phyloP scores from a whole-genome alignment of 2,113 vertebrate genomes.

The Montifringilla adamsi region DNA sequence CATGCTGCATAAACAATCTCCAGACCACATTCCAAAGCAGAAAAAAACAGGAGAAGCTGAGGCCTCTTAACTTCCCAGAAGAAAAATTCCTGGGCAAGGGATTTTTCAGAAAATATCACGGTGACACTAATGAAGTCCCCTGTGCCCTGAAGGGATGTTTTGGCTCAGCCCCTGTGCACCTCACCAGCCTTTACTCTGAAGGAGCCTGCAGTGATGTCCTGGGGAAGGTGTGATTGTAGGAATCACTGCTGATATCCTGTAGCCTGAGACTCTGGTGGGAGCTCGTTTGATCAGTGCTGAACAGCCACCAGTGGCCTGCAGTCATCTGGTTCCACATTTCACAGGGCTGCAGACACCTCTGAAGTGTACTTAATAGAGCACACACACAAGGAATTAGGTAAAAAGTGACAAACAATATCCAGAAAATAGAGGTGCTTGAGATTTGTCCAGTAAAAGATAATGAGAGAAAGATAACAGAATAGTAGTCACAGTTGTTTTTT shows the following conservation, averaged over 20 bases:
- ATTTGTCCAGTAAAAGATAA: not conserved
- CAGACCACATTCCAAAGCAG: no score
- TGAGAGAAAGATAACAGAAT: not conserved
- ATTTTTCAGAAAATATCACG: no score
- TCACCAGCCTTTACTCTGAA: not conserved
- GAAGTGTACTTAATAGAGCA: not conserved
- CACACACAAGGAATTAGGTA: not conserved
- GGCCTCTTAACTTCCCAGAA: no score
- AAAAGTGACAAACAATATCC: not conserved
- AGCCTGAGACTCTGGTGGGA: not conserved
- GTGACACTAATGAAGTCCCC: not conserved
- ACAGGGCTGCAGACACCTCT: not conserved
- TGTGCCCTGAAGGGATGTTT: not conserved
- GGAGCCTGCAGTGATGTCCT: not conserved
- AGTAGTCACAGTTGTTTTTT: not conserved
- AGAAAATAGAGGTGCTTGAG: not conserved
- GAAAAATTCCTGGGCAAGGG: no score
- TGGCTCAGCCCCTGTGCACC: not conserved
- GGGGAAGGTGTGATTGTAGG: not conserved
- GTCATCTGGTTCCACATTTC: not conserved
- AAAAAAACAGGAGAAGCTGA: no score
- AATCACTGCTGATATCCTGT: not conserved
- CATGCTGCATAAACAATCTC: no score
- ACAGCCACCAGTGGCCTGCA: not conserved
- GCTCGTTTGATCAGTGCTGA: not conserved